Base-by-base conservation (phyloP, 2,113 vertebrate species). In the Varanus komodoensis region DNA sequence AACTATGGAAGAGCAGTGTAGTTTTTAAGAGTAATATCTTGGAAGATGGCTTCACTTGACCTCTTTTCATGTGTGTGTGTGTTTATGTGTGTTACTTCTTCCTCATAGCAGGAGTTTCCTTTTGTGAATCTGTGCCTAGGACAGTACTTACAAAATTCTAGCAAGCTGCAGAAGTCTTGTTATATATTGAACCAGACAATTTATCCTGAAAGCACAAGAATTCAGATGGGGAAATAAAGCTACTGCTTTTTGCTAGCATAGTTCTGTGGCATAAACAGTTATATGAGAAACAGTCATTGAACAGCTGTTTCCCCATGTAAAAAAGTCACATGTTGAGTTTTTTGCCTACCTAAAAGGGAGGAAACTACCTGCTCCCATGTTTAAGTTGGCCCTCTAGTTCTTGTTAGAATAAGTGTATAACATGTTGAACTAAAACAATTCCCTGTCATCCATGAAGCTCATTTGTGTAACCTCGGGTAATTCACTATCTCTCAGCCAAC, bases 371-470 rank as follows among this genome's bases (percentile, higher is more conserved):
- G 23, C 21, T 5, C 0, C 48, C 75, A 78, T 0, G 0, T 79
- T 75, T n/a, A 71, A 1, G 75, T 15, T 0, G 0, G 0, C 0
- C 0, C 86, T 61, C 87, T 71, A 6, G 8, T 84, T 14, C 6
- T 17, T 74, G n/a, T 7, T 34, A 25, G 69, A 87, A 2, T n/a
- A 71, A 27, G 64, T 21, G 21, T 4, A 8, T 32, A 82, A 15
- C 12, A 57, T 29, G 27, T 50, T 71, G 38, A 50, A 57, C 54
- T 12, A 57, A 57, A 57, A 57, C 4, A 61, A 61, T 61, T 15
- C 57, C 14, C 38, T 9, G 8, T 78, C 75, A 78, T 38, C 75
- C 38, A 78, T 25, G 38, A 78, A 77, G 38, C 74, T 44, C 44
- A 48, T 34, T 77, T 34, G 54, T 44, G 48, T 11, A 1, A 50